A percentile compares a stretch with the other conserved stretches of the same genome.
Evolutionary conservation across 2,888 invertebrate genomes (phyloP).

Genomic region (Brachyptera risi): DNA sequence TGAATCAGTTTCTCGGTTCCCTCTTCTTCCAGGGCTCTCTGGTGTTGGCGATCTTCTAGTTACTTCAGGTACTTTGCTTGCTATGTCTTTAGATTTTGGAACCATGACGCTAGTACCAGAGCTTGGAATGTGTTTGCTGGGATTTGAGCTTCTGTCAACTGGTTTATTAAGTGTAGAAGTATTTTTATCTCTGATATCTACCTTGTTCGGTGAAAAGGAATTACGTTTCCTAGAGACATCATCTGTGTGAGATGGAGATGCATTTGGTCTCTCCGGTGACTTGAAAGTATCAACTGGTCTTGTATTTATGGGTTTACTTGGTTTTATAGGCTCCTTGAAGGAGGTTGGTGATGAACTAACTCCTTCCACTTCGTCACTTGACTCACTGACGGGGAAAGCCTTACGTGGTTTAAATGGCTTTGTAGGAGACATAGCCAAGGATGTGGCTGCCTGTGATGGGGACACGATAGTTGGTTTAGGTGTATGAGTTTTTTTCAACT

Average conservation of each 20-base stretch:
- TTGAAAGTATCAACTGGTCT: conserved; percentile 2
- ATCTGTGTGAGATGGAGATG: conserved; percentile 9
- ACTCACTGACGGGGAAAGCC: not conserved
- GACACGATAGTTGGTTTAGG: not conserved
- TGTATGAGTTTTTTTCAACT: too few relatives aligned
- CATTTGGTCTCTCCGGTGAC: conserved; percentile 16
- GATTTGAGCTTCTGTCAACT: not conserved
- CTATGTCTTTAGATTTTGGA: too few relatives aligned
- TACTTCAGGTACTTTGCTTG: not conserved
- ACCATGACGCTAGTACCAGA: not conserved
- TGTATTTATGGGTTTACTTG: conserved; percentile 27
- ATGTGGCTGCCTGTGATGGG: too few relatives aligned
- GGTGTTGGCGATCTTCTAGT: conserved; percentile 12
- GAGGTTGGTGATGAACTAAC: not conserved
- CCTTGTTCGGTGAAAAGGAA: not conserved
- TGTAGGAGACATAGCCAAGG: too few relatives aligned
- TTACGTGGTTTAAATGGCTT: too few relatives aligned
- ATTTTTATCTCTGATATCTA: not conserved
- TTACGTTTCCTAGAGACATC: not conserved
- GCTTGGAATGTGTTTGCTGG: not conserved
- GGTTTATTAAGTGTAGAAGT: too few relatives aligned
- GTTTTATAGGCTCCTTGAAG: conserved; percentile 27
- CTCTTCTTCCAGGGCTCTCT: conserved; percentile 19
- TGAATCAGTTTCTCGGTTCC: conserved; percentile 6
- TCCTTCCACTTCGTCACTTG: not conserved